phyloP scores from a whole-genome alignment of 1,140 invertebrate species.

The Drosophila watanabei region DNA sequence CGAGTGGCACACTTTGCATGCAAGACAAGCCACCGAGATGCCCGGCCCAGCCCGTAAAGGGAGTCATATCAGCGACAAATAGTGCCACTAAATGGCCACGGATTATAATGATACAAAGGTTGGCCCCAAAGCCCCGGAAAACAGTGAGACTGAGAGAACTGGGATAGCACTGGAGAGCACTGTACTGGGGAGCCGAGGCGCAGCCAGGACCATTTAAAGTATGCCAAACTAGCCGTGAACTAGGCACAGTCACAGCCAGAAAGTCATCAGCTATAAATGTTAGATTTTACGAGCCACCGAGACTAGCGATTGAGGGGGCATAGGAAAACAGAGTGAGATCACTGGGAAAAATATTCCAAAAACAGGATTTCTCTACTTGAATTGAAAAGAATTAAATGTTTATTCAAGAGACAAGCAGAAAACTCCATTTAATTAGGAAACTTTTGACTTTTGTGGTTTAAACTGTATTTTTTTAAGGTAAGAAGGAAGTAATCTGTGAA shows the following conservation, averaged over 20 bases:
- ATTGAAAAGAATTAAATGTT: background rate
- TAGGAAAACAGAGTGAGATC: background rate
- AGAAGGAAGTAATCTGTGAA: no score
- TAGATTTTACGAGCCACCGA: slow-evolving; percentile 74
- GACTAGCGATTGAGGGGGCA: slow-evolving; percentile 25
- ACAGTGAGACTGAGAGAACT: background rate
- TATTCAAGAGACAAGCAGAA: background rate
- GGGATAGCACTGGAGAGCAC: slow-evolving; percentile 5
- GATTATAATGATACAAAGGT: slow-evolving; percentile 77
- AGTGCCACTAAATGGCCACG: slow-evolving; percentile 80
- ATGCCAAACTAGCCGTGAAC: slow-evolving; percentile 77
- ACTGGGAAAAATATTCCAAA: background rate
- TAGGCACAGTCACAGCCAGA: slow-evolving; percentile 65
- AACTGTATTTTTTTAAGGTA: no score
- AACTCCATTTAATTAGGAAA: background rate
- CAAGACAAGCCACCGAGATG: slow-evolving; percentile 47
- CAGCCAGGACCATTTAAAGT: slow-evolving; percentile 65
- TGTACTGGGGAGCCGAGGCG: background rate
- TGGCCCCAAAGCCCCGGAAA: slow-evolving; percentile 4
- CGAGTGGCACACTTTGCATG: slow-evolving; percentile 77
- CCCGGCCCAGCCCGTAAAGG: slow-evolving; percentile 69
- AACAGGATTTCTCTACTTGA: background rate
- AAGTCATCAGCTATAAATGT: slow-evolving; percentile 81
- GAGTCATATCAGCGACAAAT: slow-evolving; percentile 79
- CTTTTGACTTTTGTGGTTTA: no score